These are phyloP conservation scores for Sebastes variabilis DNA, from an alignment of 2,797 vertebrate species.

Conservation along the genomic window DNA sequence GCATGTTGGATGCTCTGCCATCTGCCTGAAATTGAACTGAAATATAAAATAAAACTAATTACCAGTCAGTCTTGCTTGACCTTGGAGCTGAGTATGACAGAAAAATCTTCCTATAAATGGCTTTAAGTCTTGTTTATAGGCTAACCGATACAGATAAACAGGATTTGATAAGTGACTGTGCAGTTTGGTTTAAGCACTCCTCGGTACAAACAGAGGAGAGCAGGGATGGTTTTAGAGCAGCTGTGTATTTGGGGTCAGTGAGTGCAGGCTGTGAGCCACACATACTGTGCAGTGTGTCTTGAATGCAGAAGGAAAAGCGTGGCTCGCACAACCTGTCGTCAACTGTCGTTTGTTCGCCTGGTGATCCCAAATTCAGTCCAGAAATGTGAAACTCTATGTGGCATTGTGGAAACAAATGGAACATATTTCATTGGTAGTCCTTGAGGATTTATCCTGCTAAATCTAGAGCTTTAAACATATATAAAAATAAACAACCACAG, in stretches of 20 bases:
- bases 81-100: conserved; percentile 62
- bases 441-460: conserved; percentile 9
- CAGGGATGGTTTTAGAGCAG: conserved; percentile 66
- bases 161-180: conserved; percentile 16
- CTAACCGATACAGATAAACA: conserved; percentile 11
- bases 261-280: conserved; percentile 63
- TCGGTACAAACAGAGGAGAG: conserved; percentile 37
- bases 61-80: conserved; percentile 51
- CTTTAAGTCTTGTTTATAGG: not conserved
- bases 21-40: conserved; percentile 6
- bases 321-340: conserved; percentile 32
- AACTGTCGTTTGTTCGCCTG: conserved; percentile 47
- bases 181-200: conserved; percentile 33
- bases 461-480: not conserved
- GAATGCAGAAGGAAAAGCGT: conserved; percentile 51
- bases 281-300: conserved; percentile 61
- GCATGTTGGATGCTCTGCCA: conserved; percentile 2
- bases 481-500: not conserved
- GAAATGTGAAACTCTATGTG: conserved; percentile 30
- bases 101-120: not conserved
- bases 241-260: conserved; percentile 72
- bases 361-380: conserved; percentile 34
- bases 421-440: conserved; percentile 9
- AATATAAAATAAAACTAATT: conserved; percentile 22
- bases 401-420: conserved; percentile 8